Base-by-base conservation (phyloP, 2,797 vertebrate species). In the Hemitrygon akajei region DNA sequence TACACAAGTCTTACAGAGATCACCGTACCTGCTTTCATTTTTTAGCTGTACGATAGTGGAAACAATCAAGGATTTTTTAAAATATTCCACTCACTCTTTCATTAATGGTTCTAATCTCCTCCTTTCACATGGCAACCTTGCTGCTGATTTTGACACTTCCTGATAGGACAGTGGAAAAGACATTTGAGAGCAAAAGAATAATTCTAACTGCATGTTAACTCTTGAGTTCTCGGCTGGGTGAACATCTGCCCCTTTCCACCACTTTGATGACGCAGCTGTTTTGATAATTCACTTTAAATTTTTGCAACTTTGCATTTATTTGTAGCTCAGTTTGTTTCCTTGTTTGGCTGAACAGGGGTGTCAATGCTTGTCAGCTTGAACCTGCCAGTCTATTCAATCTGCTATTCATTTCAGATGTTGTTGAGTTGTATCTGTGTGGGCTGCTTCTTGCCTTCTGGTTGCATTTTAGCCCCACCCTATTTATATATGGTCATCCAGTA, bases 1-100 rank as follows among this genome's bases (percentile, higher is more conserved):
- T 37, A 47, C 93, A 94, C 94, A 94, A 96, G 96, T 96, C 96
- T 96, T 95, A 95, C 16, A 94, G 94, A 95, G 95, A 96, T 96
- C 95, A 95, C 94, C 95, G 34, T 94, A 95, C 86, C 95, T 95
- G 94, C 94, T 94, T 95, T 89, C 47, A 93, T 93, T 27, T 94
- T 93, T 94, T 94, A 66, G 0, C 2, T 93, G 81, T 40, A 87
- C 69, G 6, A 20, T 82, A 71, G 79, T 79, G 69, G 84, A 73
- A 81, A 69, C 60, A 91, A 94, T 80, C 75, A 93, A 93, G 94
- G 63, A n/a, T 47, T 94, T 94, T 58, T 93, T 93, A 92, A 14
- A 94, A 94, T 91, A 86, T 12, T 84, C 94, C 63, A 0, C 80
- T 94, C 89, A 60, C 77, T 69, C 86, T 40, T 87, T 94, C 84